These are phyloP conservation scores for Oxytorus armatus DNA, from an alignment of 2,888 invertebrate species.

Conservation along the genomic window DNA sequence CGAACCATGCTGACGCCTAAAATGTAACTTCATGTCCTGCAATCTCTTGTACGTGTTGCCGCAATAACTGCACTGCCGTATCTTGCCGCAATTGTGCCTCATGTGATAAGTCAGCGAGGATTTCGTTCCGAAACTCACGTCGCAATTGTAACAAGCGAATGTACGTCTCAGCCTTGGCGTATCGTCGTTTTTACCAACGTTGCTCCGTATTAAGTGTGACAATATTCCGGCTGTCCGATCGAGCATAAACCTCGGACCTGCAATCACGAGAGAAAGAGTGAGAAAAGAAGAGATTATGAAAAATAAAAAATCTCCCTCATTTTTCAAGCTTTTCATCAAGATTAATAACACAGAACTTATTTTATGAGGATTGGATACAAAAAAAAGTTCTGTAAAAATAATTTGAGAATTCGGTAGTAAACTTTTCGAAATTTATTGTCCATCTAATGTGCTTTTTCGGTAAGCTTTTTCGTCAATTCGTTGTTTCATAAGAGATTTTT, in stretches of 20 bases:
- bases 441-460: neutral
- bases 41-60: conserved; percentile 74
- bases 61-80: conserved; percentile 79
- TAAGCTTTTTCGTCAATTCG: neutral
- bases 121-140: conserved; percentile 75
- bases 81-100: conserved; percentile 77
- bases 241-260: conserved; percentile 41
- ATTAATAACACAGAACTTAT: too few relatives aligned
- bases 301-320: neutral
- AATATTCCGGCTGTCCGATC: conserved; percentile 17
- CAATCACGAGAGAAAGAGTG: conserved; percentile 48
- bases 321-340: neutral
- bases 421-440: too few relatives aligned
- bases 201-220: neutral
- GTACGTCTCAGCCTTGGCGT: conserved; percentile 43
- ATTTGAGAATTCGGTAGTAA: too few relatives aligned
- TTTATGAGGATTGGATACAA: too few relatives aligned
- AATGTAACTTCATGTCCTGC: conserved; percentile 76
- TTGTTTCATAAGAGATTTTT: neutral
- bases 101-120: conserved; percentile 76
- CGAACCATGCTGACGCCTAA: conserved; percentile 72
- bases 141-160: conserved; percentile 73
- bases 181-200: conserved; percentile 30
- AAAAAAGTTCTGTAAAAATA: too few relatives aligned
- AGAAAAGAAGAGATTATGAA: conserved; percentile 12